These are phyloP conservation scores for Drosophila kikkawai DNA, from an alignment of 1,140 invertebrate species.

Conservation along the genomic window DNA sequence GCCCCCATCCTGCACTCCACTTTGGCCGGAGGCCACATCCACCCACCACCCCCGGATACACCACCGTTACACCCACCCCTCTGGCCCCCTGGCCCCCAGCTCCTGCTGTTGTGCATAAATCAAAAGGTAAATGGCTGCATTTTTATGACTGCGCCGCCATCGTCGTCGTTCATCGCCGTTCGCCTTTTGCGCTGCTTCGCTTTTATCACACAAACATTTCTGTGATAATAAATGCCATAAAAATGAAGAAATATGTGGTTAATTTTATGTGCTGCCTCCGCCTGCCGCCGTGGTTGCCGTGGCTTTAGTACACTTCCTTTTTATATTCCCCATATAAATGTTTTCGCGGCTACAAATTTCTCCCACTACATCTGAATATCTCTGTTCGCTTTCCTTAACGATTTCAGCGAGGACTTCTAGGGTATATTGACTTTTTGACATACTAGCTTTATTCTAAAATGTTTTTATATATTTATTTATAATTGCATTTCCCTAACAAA, in stretches of 20 bases:
- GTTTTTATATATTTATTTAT: neutral
- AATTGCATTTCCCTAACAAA: neutral
- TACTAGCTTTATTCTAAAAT: too few relatives aligned
- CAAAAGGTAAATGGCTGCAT: constrained; percentile 84
- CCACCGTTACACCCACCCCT: neutral
- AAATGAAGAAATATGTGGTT: constrained; percentile 84
- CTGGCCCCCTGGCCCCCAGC: neutral
- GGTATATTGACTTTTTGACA: constrained; percentile 7
- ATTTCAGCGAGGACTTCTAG: constrained; percentile 11
- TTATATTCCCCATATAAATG: constrained; percentile 78
- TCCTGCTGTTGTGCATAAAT: constrained; percentile 73
- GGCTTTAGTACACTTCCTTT: constrained; percentile 60
- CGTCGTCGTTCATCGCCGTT: constrained; percentile 71
- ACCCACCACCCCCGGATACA: neutral
- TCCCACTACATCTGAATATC: constrained; percentile 39
- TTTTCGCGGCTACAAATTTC: constrained; percentile 79
- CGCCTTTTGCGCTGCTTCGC: constrained; percentile 70
- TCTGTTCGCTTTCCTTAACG: constrained; percentile 42
- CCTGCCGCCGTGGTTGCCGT: constrained; percentile 7
- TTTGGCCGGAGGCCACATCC: constrained; percentile 1
- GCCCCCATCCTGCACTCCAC: neutral
- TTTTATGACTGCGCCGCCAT: constrained; percentile 80
- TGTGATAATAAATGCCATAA: constrained; percentile 84
- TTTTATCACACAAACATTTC: constrained; percentile 84
- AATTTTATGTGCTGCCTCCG: constrained; percentile 76